Conservation (phyloP, 1,140 invertebrate genomes). For the Eumaeus atala region DNA sequence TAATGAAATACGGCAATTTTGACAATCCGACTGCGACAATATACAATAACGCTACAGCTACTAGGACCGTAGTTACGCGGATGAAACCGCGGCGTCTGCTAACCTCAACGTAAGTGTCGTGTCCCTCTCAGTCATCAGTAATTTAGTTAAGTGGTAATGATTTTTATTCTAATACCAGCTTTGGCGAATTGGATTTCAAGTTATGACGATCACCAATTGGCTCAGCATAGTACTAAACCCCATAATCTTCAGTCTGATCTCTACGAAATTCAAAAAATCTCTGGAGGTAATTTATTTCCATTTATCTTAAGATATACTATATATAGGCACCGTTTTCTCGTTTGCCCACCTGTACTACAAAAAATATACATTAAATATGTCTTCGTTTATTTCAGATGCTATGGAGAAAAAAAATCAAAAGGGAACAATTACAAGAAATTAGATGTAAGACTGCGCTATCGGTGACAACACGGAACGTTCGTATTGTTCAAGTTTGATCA, state of each 20-base stretch:
- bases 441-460: not conserved
- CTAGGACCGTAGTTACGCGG: too few species aligned
- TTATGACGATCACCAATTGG: constrained; percentile 42
- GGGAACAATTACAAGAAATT: not conserved
- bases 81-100: too few species aligned
- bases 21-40: too few species aligned
- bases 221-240: constrained; percentile 52
- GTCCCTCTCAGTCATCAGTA: too few species aligned
- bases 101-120: too few species aligned
- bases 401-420: constrained; percentile 1
- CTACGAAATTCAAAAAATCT: constrained; percentile 52
- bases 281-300: constrained; percentile 39
- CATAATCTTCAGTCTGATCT: constrained; percentile 56
- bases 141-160: too few species aligned
- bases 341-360: too few species aligned
- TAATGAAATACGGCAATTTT: too few species aligned
- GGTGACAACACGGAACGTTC: not conserved
- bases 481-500: not conserved
- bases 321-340: too few species aligned
- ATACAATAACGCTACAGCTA: too few species aligned
- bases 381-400: not conserved
- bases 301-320: too few species aligned
- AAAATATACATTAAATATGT: not conserved
- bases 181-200: constrained; percentile 37
- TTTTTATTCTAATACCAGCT: constrained; percentile 36